Evolutionary conservation across 2,113 vertebrate species (phyloP), one percentile per base, ranked within the genome.

Genomic region (Menura novaehollandiae): DNA sequence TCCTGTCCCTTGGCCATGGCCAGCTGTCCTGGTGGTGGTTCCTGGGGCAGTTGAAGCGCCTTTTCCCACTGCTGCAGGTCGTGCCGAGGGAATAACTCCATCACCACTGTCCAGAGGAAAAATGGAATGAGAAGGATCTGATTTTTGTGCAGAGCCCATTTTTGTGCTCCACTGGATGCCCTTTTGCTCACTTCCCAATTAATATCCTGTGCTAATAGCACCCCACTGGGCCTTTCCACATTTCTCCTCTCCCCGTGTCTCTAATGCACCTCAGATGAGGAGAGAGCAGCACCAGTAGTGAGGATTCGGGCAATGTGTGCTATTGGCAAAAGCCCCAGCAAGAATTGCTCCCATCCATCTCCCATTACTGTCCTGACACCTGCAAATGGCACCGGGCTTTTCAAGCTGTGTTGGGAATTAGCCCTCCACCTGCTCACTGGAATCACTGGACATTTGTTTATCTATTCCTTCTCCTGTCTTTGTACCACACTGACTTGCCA

Each of bases 261-360:
- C 26, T 79, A 41, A 68, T 47, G 56, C 74, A 63, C 78, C 76
- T 84, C 80, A 73, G 51, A 37, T 55, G 88, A 93, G 47, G 46
- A 10, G 28, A 43, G 47, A 53, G n/a, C 52, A 76, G n/a, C 68
- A 72, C 7, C 68, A 52, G 5, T 3, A 43, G 33, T 11, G 47
- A 71, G 77, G 18, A 32, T 63, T 26, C 23, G 53, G 69, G 69
- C 60, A 30, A 3, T 10, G 75, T 68, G 82, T 80, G 88, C 77
- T 93, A 49, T 35, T 95, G 96, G 76, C 73, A 75, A 7, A 88
- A 82, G 55, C 59, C 43, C 5, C 83, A 84, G 85, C 85, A 39
- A 81, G 74, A 52, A 66, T 53, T 83, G 74, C 84, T 64, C 6
- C 17, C 86, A 94, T 96, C 86, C 94, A 94, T 96, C 95, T 94